Base-by-base conservation (phyloP, 2,113 vertebrate species). In the Panthera uncia region DNA sequence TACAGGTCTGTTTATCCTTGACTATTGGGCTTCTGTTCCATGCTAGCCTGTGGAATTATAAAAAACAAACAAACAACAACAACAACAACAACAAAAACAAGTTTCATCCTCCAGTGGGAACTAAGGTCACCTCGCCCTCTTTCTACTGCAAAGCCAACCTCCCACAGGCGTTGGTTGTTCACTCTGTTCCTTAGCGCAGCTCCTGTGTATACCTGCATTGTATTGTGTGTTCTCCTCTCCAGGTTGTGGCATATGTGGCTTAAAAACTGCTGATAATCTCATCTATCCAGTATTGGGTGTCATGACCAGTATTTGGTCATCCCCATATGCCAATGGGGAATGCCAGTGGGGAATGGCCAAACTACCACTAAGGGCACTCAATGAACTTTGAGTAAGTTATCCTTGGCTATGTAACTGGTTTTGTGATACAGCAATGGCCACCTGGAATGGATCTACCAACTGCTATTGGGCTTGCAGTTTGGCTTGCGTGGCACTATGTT, bases 401-500 rank as follows among this genome's bases (percentile, higher is more conserved):
- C 38, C 33, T 36, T 29, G 7, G 23, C 36, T 31, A 6, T 87
- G 4, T 63, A 18, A 13, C 61, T 38, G 15, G 21, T 27, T 38
- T 19, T 1, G 9, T 50, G 50, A 31, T 38, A 29, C 7, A 15
- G 66, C 1, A 16, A 45, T 63, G 52, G 21, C 21, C 31, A 23
- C 5, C 3, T n/a, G 52, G 10, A n/a, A 11, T 15, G 9, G 36
- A 14, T 3, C 8, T 16, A 18, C 21, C 5, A 14, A 0, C 9
- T 21, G 15, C 65, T 16, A 55, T 21, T 3, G 29, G 63, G 13
- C n/a, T 16, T 71, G 6, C 23, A 19, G 36, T 55, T 66, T 8
- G 63, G n/a, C 19, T 16, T 14, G 1, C 10, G 1, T 45, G 79
- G 61, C 36, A 25, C 27, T n/a, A 33, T 48, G 38, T n/a, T 74